phyloP scores from a whole-genome alignment of 2,888 invertebrate species.

The Heliconius erato region DNA sequence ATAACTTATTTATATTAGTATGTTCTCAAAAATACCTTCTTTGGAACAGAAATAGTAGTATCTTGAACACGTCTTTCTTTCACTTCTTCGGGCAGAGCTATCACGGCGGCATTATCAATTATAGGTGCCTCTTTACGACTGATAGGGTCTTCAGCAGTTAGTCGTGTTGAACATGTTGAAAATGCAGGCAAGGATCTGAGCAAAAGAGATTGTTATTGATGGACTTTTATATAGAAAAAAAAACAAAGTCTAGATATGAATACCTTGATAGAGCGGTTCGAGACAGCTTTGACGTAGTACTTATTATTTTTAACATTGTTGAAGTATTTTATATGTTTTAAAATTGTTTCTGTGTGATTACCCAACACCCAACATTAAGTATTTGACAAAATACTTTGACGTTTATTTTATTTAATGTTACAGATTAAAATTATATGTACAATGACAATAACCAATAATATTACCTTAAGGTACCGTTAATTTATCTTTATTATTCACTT shows the following conservation, averaged over 20 bases:
- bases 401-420: not conserved
- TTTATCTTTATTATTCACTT: no score
- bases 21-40: constrained; percentile 71
- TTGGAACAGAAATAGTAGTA: constrained; percentile 85
- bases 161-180: constrained; percentile 61
- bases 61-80: constrained; percentile 77
- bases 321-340: constrained; percentile 38
- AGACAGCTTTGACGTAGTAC: constrained; percentile 62
- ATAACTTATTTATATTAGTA: not conserved
- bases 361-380: constrained; percentile 55
- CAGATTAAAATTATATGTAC: not conserved
- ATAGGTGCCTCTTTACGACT: constrained; percentile 77
- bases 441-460: not conserved
- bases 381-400: constrained; percentile 39
- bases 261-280: constrained; percentile 69
- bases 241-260: constrained; percentile 19
- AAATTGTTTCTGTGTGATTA: constrained; percentile 53
- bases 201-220: constrained; percentile 35
- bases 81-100: constrained; percentile 81
- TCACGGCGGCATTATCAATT: constrained; percentile 80
- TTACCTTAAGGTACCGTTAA: no score
- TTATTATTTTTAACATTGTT: constrained; percentile 71
- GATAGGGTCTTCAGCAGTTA: constrained; percentile 60
- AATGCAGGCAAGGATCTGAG: constrained; percentile 71
- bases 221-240: not conserved